phyloP scores from a whole-genome alignment of 2,888 invertebrate genomes.

The Aphodius sticticus region DNA sequence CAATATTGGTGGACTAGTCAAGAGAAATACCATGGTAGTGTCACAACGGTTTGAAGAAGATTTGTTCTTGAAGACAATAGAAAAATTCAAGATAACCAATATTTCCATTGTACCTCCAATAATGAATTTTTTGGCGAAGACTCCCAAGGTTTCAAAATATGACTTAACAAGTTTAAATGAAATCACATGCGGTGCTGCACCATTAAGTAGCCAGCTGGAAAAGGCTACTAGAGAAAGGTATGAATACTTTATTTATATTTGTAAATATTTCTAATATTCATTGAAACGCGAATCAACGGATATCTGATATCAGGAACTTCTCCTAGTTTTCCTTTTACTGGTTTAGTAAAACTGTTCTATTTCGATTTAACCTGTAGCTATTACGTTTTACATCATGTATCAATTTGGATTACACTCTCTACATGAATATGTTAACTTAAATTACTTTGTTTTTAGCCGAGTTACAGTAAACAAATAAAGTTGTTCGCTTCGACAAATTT shows the following conservation, averaged over 20 bases:
- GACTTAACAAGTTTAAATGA: slow-evolving; percentile 59
- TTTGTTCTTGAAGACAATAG: slow-evolving; percentile 71
- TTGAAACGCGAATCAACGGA: neutral
- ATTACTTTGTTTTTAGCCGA: too few species aligned
- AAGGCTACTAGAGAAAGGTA: slow-evolving; percentile 27
- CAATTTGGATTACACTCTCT: too few species aligned
- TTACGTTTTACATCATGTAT: too few species aligned
- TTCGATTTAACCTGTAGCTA: too few species aligned
- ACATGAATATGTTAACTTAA: too few species aligned
- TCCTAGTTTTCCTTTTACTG: too few species aligned
- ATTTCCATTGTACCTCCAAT: slow-evolving; percentile 63
- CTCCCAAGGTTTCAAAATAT: slow-evolving; percentile 58
- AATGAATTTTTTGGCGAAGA: slow-evolving; percentile 61
- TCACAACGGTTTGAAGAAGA: slow-evolving; percentile 72
- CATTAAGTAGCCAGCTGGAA: slow-evolving; percentile 43
- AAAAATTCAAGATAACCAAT: slow-evolving; percentile 60
- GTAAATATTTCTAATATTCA: neutral
- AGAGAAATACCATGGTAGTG: slow-evolving; percentile 43
- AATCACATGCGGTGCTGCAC: slow-evolving; percentile 61
- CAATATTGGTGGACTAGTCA: slow-evolving; percentile 43
- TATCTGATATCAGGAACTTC: too few species aligned
- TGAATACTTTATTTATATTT: neutral
- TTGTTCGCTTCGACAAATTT: neutral
- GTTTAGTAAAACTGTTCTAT: too few species aligned
- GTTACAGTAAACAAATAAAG: neutral